phyloP scores from a whole-genome alignment of 2,113 vertebrate genomes.

The Castor canadensis region DNA sequence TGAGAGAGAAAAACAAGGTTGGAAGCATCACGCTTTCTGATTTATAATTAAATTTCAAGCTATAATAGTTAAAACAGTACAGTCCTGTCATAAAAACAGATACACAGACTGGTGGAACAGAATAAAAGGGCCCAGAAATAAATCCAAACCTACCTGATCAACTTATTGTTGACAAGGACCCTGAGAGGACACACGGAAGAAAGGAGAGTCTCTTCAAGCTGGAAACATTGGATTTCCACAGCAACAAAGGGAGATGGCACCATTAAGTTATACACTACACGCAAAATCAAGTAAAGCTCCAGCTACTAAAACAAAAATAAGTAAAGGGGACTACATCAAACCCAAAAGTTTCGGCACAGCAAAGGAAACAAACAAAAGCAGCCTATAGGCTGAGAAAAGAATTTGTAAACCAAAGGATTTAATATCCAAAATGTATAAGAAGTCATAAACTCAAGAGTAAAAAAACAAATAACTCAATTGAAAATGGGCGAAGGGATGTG shows the following conservation, averaged over 20 bases:
- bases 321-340: neutral
- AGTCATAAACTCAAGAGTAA: neutral
- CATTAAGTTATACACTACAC: neutral
- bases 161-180: neutral
- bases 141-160: neutral
- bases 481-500: neutral
- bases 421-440: neutral
- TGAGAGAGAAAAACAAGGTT: neutral
- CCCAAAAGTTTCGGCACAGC: neutral
- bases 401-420: neutral
- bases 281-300: conserved; percentile 5
- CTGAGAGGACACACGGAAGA: neutral
- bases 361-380: neutral
- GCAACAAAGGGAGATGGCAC: neutral
- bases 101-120: neutral
- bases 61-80: neutral
- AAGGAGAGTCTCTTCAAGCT: neutral
- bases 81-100: no score
- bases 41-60: neutral
- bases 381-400: neutral
- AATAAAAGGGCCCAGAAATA: neutral
- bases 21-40: neutral
- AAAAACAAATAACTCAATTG: neutral
- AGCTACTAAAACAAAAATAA: neutral
- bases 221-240: neutral